A percentile compares a stretch with the other conserved stretches of the same genome.
Evolutionary conservation across 2,113 vertebrate species (phyloP).

Genomic region (Lepus europaeus): DNA sequence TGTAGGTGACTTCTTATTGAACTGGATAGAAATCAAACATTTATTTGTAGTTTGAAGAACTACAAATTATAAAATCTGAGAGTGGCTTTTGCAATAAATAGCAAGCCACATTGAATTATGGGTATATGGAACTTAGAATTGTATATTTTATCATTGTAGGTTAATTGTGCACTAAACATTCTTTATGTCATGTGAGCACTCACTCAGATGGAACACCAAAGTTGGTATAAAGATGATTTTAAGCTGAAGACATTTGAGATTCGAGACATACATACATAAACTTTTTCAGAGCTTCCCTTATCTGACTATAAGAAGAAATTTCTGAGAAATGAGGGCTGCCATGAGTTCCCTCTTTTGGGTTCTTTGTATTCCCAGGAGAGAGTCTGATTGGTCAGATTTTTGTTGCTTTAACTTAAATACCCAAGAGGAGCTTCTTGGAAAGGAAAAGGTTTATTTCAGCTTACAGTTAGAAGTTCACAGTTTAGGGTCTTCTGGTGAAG

Average conservation of each 20-base stretch:
- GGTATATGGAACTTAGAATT: background rate
- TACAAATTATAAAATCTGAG: background rate
- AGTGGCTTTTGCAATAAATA: slow-evolving; percentile 23
- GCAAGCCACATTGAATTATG: background rate
- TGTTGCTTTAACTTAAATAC: background rate
- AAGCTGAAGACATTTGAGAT: background rate
- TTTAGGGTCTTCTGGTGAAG: too few species aligned
- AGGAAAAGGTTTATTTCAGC: background rate
- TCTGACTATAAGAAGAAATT: background rate
- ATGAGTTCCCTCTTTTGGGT: background rate
- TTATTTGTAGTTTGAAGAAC: slow-evolving; percentile 34
- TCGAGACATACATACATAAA: background rate
- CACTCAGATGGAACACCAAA: background rate
- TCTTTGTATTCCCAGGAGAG: background rate
- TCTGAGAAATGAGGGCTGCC: background rate
- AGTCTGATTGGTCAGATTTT: too few species aligned
- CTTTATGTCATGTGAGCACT: background rate
- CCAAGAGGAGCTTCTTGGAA: background rate
- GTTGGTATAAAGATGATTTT: background rate
- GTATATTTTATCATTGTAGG: background rate
- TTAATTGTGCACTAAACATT: background rate
- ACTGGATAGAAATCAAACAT: background rate
- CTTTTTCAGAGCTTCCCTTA: background rate
- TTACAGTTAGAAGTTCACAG: too few species aligned
- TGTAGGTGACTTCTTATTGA: background rate